Percentiles rank a stretch among this genome's conserved stretches.
phyloP scores from a whole-genome alignment of 2,888 invertebrate species.

The Morpho achilles region DNA sequence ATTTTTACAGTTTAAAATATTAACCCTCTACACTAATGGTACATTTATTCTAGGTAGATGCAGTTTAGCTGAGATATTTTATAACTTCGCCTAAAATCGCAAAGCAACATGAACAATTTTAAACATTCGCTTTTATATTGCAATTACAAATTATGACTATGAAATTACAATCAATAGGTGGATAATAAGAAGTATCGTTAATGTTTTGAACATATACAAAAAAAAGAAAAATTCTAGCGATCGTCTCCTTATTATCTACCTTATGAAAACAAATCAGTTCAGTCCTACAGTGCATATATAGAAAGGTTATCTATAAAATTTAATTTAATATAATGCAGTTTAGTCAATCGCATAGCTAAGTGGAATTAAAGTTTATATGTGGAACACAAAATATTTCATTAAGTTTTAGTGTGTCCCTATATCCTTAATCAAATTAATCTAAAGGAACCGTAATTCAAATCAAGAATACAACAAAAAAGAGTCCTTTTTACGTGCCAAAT shows the following conservation, averaged over 20 bases:
- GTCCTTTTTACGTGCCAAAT: too few species aligned
- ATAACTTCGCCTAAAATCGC: constrained; percentile 45
- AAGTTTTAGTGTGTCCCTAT: too few species aligned
- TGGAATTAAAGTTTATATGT: too few species aligned
- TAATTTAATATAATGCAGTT: neutral
- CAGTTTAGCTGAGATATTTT: constrained; percentile 32
- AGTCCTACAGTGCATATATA: neutral
- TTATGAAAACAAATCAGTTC: neutral
- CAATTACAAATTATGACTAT: neutral
- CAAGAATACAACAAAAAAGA: too few species aligned
- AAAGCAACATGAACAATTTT: constrained; percentile 32
- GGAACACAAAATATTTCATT: too few species aligned
- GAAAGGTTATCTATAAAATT: neutral
- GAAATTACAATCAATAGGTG: neutral
- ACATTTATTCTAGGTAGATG: constrained; percentile 17
- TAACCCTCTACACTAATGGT: constrained; percentile 11
- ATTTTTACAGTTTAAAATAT: constrained; percentile 16
- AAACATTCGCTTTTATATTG: constrained; percentile 16
- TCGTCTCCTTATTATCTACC: too few species aligned
- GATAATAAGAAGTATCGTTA: neutral
- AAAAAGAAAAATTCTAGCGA: too few species aligned
- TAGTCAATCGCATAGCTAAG: neutral
- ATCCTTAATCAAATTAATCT: too few species aligned
- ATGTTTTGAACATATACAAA: too few species aligned
- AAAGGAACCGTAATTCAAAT: too few species aligned